Base-by-base conservation (phyloP, 2,888 invertebrate species). In the Pomacea canaliculata region DNA sequence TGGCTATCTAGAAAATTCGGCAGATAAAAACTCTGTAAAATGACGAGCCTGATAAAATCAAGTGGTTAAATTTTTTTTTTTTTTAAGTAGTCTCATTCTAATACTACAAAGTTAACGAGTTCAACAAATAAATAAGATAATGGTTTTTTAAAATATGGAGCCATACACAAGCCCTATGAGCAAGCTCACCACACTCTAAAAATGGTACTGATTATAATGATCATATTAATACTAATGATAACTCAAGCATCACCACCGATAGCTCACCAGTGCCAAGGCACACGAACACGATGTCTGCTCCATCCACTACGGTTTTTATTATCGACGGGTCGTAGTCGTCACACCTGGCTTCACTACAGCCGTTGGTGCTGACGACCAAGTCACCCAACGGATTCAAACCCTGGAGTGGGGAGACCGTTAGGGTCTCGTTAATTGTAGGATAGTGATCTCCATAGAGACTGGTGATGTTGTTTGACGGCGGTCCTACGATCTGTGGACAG, bases 381-480 rank as follows among this genome's bases (percentile, higher is more conserved):
- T 79, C 71, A 18, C 84, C 86, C 19, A 89, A 73, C 23, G 73
- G 66, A 27, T 63, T 49, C 49, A 90, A 81, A 9, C 85, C 88
- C 37, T 84, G 69, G 10, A 83, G 78, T 7, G 89, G 88, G 0
- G 89, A 88, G 13, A 81, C 83, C 1, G 84, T 82, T 70, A 81
- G 87, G 7, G 79, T 76, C 7, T 79, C 76, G 73, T 86, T 85
- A 16, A 85, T 73, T 16, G 80, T 75, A 1, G 90, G 83, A 23
- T 81, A 78, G 76, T 90, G 89, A 76, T 86, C 85, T 7, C 90
- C 90, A 80, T 84, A 89, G 10, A 88, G 62, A 56, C 84, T 82
- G 7, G 73, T 71, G 1, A 84, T 51, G 73, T 89, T 87, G 79
- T 88, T 80, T 7, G 88, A 85, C 87, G 89, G 87, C 8, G 90